Percentiles rank a stretch among this genome's conserved stretches.
Conservation (phyloP, 2,888 invertebrate genomes). For the Callinectes sapidus region DNA sequence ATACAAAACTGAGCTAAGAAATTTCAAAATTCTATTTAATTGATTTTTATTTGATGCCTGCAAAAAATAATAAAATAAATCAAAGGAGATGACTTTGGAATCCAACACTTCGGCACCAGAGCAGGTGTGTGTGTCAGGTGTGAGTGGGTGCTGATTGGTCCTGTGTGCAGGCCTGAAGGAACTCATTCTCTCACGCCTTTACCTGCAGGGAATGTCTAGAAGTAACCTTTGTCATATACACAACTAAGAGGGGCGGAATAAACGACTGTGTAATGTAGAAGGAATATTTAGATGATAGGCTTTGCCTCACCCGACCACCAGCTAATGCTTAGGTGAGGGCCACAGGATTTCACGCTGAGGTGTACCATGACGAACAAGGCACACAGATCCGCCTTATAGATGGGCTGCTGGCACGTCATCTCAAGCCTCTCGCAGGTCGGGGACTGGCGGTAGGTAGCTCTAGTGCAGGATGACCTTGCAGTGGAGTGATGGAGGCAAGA, state of each 20-base stretch:
- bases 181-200: neutral
- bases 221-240: neutral
- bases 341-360: neutral
- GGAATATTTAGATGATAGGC: neutral
- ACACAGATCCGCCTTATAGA: neutral
- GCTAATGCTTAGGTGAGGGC: neutral
- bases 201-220: neutral
- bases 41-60: neutral
- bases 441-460: neutral
- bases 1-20: neutral
- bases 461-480: conserved; percentile 10
- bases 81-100: neutral
- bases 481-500: neutral
- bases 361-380: conserved; percentile 24
- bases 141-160: neutral
- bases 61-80: neutral
- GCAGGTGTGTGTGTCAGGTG: neutral
- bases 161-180: neutral
- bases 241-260: neutral
- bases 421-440: neutral
- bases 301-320: neutral
- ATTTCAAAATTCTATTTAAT: neutral
- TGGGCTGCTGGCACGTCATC: conserved; percentile 28
- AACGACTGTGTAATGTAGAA: neutral
- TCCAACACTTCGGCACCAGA: neutral